Evolutionary conservation across 2,888 invertebrate genomes (phyloP).

Genomic region (Pyrgus malvae): DNA sequence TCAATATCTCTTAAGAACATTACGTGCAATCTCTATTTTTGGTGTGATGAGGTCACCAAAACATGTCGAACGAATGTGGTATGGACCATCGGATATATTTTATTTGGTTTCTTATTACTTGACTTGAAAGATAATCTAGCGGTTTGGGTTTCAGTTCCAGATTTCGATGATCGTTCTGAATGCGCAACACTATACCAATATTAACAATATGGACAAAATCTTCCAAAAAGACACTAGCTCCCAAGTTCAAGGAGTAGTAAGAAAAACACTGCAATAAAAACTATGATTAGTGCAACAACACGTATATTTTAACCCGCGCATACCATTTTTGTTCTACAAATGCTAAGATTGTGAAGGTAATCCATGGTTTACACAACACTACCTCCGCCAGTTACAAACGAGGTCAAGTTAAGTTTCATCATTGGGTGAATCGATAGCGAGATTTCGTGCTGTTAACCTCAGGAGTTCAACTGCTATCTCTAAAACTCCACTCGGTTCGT

Average conservation of each 20-base stretch:
- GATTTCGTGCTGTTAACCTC: constrained; percentile 22
- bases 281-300: neutral
- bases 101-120: neutral
- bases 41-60: constrained; percentile 18
- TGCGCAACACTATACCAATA: too few relatives aligned
- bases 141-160: too few relatives aligned
- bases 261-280: neutral
- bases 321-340: constrained; percentile 3
- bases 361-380: constrained; percentile 41
- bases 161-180: too few relatives aligned
- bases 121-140: neutral
- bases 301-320: neutral
- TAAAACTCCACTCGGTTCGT: neutral
- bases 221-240: too few relatives aligned
- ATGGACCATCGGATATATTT: constrained; percentile 2
- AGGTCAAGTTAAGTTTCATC: constrained; percentile 40
- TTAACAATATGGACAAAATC: too few relatives aligned
- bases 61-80: constrained; percentile 2
- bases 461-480: constrained; percentile 19
- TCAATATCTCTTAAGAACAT: constrained; percentile 26
- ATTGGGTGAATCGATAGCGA: constrained; percentile 26
- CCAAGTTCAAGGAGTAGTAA: too few relatives aligned
- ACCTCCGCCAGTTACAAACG: constrained; percentile 36
- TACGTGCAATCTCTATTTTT: constrained; percentile 25
- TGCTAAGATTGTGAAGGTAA: constrained; percentile 31